Base-by-base conservation (phyloP, 2,797 vertebrate species). In the Emydoidea blandingii region DNA sequence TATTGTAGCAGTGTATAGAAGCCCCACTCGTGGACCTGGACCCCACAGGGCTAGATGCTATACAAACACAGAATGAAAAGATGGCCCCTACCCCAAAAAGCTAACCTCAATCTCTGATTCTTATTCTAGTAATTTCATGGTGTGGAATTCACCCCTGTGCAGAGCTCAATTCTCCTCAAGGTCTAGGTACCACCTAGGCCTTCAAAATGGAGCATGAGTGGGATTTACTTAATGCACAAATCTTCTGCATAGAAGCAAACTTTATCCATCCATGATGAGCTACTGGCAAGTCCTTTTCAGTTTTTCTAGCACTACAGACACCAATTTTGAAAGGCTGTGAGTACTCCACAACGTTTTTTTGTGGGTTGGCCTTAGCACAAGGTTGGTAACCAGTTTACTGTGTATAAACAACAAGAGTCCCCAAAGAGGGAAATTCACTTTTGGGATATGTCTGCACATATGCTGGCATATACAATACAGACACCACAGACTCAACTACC, bases 21-120 rank as follows among this genome's bases (percentile, higher is more conserved):
- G 52, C 27, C n/a, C 74, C 25, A 1, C 0, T 0, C 5, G 2
- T 2, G 37, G 79, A 85, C 44, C 65, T 15, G 62, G 68, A 80
- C 56, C 50, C 72, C 85, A 81, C 6, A 8, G 56, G 53, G 84
- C 25, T 72, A 81, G 92, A 89, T 10, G 44, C 76, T 29, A 72
- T 15, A 4, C 31, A 10, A 80, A 72, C 34, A 82, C 27, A 78
- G 23, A 92, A 88, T 94, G 87, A 83, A 87, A 91, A 82, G 93
- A 52, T 47, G 5, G 4, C 1, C 83, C 12, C 59, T 85, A 21
- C 50, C 49, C 25, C n/a, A 3, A 47, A 78, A 78, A 72, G 65
- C 5, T 23, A 72, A 37, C 18, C 12, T 44, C 37, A 53, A 23
- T 47, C 18, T 25, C 52, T 47, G 41, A 49, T 41, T 72, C 65